These are phyloP conservation scores for Mormyrus lacerda DNA, from an alignment of 2,113 vertebrate genomes.

Conservation along the genomic window DNA sequence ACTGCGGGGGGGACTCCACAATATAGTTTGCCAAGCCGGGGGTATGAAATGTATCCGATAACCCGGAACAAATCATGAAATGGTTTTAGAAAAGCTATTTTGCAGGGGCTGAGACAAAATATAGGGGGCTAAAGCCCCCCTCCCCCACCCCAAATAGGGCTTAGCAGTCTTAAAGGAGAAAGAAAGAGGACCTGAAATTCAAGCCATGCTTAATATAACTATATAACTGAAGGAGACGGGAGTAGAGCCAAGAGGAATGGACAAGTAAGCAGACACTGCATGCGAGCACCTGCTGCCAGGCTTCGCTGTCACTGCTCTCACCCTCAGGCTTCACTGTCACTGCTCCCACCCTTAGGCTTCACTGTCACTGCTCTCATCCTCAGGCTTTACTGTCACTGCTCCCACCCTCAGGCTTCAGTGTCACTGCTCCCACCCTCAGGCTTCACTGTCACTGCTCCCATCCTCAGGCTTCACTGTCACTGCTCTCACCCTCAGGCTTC, in stretches of 20 bases:
- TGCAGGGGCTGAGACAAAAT: neutral
- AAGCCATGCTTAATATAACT: slow-evolving; percentile 16
- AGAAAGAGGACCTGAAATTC: neutral
- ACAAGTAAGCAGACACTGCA: neutral
- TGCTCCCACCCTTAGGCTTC: neutral
- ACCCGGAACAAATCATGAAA: too few species aligned
- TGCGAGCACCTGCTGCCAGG: neutral
- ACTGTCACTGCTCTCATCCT: neutral
- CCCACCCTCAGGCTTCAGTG: neutral
- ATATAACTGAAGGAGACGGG: neutral
- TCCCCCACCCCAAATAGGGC: slow-evolving; percentile 25
- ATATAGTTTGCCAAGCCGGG: neutral
- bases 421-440: neutral
- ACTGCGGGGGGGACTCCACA: neutral
- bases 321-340: neutral
- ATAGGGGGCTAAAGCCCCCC: neutral
- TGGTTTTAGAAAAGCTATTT: neutral
- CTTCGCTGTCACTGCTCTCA: neutral
- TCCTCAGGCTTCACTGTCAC: neutral
- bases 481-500: neutral
- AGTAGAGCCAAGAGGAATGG: neutral
- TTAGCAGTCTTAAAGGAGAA: neutral
- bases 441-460: neutral
- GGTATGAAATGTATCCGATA: neutral
- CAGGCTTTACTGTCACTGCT: neutral